Evolutionary conservation across 2,888 invertebrate genomes (phyloP).

Genomic region (Amphipyra tragopoginis): DNA sequence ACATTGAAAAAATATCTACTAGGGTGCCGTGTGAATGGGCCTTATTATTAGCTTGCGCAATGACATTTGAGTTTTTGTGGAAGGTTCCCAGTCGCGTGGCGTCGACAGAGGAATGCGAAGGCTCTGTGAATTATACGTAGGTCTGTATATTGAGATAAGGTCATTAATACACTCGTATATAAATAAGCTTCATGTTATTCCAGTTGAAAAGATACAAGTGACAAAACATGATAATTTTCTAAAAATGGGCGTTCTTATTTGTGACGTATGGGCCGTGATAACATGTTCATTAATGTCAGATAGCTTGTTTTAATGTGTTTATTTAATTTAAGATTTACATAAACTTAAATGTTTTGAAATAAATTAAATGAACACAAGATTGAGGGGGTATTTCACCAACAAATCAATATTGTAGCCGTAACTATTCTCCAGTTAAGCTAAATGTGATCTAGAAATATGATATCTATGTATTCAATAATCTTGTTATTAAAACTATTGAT

Average conservation of each 20-base stretch:
- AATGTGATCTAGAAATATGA: no score
- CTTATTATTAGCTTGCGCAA: slow-evolving; percentile 88
- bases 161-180: slow-evolving; percentile 48
- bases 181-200: slow-evolving; percentile 45
- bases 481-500: no score
- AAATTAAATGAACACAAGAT: no score
- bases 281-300: slow-evolving; percentile 34
- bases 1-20: slow-evolving; percentile 84
- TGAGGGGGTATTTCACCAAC: no score
- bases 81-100: slow-evolving; percentile 80
- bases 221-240: slow-evolving; percentile 37
- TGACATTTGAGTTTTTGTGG: slow-evolving; percentile 84
- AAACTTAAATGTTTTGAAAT: background rate
- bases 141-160: slow-evolving; percentile 49
- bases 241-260: slow-evolving; percentile 25
- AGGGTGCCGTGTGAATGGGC: slow-evolving; percentile 84
- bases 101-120: slow-evolving; percentile 67
- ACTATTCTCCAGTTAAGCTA: no score
- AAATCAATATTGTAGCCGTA: no score
- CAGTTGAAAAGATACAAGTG: slow-evolving; percentile 43
- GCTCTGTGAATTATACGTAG: slow-evolving; percentile 57
- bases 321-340: slow-evolving; percentile 40
- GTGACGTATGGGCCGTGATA: slow-evolving; percentile 33
- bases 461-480: no score
- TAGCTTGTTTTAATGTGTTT: slow-evolving; percentile 34